Conservation (phyloP, 2,113 vertebrate species). For the Cyphomyrus discorhynchus region DNA sequence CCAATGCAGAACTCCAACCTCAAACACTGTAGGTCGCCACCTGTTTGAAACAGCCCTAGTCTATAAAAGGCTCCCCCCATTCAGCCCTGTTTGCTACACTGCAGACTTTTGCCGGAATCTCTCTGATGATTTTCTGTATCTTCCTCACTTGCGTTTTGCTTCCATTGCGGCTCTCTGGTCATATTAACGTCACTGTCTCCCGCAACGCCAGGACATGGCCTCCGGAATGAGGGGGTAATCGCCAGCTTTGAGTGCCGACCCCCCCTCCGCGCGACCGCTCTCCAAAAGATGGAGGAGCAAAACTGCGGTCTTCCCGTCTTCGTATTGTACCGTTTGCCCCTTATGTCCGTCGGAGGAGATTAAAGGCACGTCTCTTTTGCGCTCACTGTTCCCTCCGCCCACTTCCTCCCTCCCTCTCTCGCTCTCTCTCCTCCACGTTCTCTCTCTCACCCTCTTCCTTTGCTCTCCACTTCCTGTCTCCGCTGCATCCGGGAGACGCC, state of each 20-base stretch:
- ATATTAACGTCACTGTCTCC: not conserved
- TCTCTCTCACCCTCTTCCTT: not conserved
- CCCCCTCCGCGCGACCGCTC: not conserved
- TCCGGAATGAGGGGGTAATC: not conserved
- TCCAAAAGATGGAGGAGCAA: not conserved
- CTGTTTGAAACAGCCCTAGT: too few species aligned
- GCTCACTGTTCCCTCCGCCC: slow-evolving; percentile 28
- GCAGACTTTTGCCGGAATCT: not conserved
- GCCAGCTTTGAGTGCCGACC: not conserved
- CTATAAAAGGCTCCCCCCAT: not conserved
- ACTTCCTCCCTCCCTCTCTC: slow-evolving; percentile 11
- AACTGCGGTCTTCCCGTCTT: slow-evolving; percentile 13
- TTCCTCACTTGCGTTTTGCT: not conserved
- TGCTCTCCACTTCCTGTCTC: not conserved
- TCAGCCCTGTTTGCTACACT: not conserved
- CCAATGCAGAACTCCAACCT: not conserved
- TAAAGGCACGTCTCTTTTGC: slow-evolving; percentile 19
- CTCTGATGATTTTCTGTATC: not conserved
- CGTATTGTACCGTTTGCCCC: slow-evolving; percentile 18
- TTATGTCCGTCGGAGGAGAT: slow-evolving; percentile 28
- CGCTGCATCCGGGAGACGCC: not conserved
- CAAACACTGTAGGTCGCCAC: not conserved
- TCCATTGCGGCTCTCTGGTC: not conserved
- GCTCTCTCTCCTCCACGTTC: slow-evolving; percentile 21
- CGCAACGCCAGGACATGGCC: not conserved